phyloP scores from a whole-genome alignment of 2,113 vertebrate species.

The Cervus canadensis region DNA sequence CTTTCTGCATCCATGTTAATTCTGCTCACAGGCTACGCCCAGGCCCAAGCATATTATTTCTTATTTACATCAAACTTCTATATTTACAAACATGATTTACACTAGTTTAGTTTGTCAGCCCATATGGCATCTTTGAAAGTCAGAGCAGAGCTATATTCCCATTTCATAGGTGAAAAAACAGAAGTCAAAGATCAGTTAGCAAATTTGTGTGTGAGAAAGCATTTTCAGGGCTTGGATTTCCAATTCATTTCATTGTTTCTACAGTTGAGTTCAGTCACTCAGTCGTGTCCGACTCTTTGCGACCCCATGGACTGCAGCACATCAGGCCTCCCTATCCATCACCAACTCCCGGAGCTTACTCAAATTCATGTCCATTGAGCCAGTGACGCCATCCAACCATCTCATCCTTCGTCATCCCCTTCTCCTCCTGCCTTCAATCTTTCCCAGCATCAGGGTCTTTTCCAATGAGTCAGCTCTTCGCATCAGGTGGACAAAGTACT shows the following conservation, averaged over 20 bases:
- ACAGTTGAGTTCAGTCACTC: not conserved
- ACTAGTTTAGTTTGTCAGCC: not conserved
- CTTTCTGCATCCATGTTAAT: slow-evolving; percentile 29
- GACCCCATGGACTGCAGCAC: not conserved
- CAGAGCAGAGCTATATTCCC: not conserved
- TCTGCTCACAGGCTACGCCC: not conserved
- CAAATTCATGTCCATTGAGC: not conserved
- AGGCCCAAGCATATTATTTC: not conserved
- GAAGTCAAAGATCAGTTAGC: not conserved
- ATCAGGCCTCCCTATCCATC: not conserved
- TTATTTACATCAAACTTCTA: not conserved
- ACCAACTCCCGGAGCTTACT: not conserved
- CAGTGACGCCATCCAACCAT: not conserved
- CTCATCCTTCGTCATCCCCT: not conserved
- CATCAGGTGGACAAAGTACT: not conserved
- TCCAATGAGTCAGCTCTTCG: not conserved
- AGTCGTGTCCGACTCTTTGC: rapidly evolving
- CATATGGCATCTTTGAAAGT: not conserved
- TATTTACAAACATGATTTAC: not conserved
- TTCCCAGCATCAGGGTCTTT: not conserved
- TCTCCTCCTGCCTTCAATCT: rapidly evolving
- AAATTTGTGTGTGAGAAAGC: not conserved
- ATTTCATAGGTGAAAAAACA: not conserved
- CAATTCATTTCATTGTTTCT: not conserved
- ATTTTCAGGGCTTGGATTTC: not conserved